Percentiles rank a stretch among this genome's conserved stretches.
Conservation (phyloP, 2,888 invertebrate genomes). For the Drosophila macrothrix region DNA sequence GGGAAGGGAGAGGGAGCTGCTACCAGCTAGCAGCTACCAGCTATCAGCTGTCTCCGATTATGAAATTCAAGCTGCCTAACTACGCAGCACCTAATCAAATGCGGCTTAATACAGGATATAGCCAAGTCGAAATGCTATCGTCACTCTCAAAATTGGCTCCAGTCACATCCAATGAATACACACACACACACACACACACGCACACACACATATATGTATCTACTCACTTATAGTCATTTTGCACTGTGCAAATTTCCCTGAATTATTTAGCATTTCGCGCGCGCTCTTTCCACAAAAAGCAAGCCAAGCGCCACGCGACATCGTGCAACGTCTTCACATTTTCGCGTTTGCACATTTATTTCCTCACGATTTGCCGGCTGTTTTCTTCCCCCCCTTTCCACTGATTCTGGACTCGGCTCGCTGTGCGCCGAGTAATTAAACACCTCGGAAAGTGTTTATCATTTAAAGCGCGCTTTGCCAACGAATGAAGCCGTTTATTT, state of each 20-base stretch:
- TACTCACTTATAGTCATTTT: conserved; percentile 16
- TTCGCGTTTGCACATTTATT: conserved; percentile 23
- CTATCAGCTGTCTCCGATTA: background rate
- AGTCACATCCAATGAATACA: background rate
- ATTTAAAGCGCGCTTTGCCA: background rate
- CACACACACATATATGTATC: background rate
- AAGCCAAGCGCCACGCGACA: background rate
- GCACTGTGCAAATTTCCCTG: conserved; percentile 51
- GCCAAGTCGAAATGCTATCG: background rate
- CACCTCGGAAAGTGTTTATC: conserved; percentile 2
- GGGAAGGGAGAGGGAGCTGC: background rate
- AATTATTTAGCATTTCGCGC: conserved; percentile 57
- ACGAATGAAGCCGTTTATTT: background rate
- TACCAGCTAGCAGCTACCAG: too few relatives aligned
- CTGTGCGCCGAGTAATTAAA: conserved; percentile 14
- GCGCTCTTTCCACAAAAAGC: conserved; percentile 22
- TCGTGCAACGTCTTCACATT: conserved; percentile 9
- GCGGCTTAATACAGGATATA: background rate
- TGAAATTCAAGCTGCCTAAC: background rate
- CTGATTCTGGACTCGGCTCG: background rate
- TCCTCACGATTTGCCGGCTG: conserved; percentile 4
- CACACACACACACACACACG: background rate
- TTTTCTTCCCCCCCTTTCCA: background rate
- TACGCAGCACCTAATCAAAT: background rate
- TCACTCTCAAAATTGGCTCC: background rate